Base-by-base conservation (phyloP, 2,797 vertebrate genomes). In the Ciconia nigra region DNA sequence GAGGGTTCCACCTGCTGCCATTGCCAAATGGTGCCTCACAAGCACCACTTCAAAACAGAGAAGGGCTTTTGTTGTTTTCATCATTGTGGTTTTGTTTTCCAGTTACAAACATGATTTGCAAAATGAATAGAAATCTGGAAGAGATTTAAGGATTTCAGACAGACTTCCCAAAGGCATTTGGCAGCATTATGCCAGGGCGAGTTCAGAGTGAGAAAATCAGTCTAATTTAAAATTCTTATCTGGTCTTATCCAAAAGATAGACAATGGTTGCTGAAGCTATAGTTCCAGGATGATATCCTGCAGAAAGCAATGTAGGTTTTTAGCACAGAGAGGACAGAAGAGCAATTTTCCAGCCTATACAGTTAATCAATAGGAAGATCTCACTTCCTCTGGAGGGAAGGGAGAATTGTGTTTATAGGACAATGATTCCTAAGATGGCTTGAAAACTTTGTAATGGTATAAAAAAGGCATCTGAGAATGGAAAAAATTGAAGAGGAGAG, bases 271-370 rank as follows among this genome's bases (percentile, higher is more conserved):
- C 74, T 89, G 71, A 61, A 95, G 59, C 42, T 73, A 5, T 42
- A 18, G 42, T 73, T 76, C 15, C 46, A 95, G 51, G 28, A 52
- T 54, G 46, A 54, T 46, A 91, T 44, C 44, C 69, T 67, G 37
- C n/a, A 86, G 90, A 91, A 92, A 91, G 84, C 57, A 92, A 69
- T 90, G 83, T 15, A 46, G 39, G 20, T 91, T 91, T 80, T 87
- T 91, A 88, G 72, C 51, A 85, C 24, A 39, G 80, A 71, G 62
- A 70, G 51, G 80, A 76, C 52, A 90, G 65, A 66, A 88, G 61
- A 92, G 15, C 65, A 90, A 81, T 86, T 89, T 93, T 74, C 41
- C 69, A 92, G 41, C 44, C 63, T 44, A 51, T n/a, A 54, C 31
- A 78, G 46, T 90, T 83, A 90, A 92, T 90, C 77, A 78, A 61